Conservation (phyloP, 2,888 invertebrate genomes). For the Dione vanillae region DNA sequence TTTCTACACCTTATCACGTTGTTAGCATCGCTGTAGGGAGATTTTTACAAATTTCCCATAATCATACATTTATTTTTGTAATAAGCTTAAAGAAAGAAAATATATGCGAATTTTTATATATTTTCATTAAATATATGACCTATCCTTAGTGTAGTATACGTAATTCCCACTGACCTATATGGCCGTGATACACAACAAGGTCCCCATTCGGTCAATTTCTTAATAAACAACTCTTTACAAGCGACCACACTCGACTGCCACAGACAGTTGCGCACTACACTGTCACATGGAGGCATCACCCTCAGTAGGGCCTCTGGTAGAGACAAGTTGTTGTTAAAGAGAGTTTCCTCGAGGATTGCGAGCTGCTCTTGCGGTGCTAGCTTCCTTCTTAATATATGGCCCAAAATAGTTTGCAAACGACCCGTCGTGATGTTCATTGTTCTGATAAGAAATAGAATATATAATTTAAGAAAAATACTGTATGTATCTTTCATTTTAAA, state of each 20-base stretch:
- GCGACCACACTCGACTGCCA: slow-evolving; percentile 57
- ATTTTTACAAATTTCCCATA: too few relatives aligned
- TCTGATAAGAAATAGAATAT: slow-evolving; percentile 37
- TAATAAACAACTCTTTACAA: slow-evolving; percentile 61
- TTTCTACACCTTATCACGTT: too few relatives aligned
- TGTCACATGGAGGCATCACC: slow-evolving; percentile 57
- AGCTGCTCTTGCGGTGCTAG: slow-evolving; percentile 51
- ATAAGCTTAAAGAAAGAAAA: too few relatives aligned
- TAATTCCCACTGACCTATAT: slow-evolving; percentile 54
- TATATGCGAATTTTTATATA: too few relatives aligned
- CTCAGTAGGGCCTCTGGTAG: slow-evolving; percentile 57
- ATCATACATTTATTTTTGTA: too few relatives aligned
- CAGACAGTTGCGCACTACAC: slow-evolving; percentile 58
- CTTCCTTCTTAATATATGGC: slow-evolving; percentile 56
- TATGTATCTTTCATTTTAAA: too few relatives aligned
- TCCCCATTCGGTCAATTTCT: slow-evolving; percentile 61
- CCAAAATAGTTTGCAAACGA: slow-evolving; percentile 53
- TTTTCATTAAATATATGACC: too few relatives aligned
- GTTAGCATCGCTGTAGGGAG: too few relatives aligned
- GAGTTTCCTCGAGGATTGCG: slow-evolving; percentile 54
- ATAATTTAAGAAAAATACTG: too few relatives aligned
- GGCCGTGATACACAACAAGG: slow-evolving; percentile 66
- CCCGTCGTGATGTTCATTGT: slow-evolving; percentile 46
- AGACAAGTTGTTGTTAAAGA: slow-evolving; percentile 55
- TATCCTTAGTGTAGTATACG: background rate